Percentiles rank a stretch among this genome's conserved stretches.
phyloP scores from a whole-genome alignment of 2,888 invertebrate species.

The Agrochola lota region DNA sequence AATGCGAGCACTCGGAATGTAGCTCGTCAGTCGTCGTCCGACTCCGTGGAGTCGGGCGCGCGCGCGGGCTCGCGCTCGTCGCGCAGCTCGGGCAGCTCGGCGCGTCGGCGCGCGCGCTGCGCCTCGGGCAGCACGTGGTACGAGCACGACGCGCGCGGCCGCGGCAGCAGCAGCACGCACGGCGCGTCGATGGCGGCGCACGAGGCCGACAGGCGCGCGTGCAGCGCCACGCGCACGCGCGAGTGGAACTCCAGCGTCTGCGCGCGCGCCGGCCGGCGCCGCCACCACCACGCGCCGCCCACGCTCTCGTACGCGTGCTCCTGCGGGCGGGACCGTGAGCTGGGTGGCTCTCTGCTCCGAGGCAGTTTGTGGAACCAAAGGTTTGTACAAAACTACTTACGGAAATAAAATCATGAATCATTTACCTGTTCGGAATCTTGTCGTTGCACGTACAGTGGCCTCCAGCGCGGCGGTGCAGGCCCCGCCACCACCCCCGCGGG shows the following conservation, averaged over 20 bases:
- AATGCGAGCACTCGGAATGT: not conserved
- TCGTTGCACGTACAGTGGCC: constrained; percentile 67
- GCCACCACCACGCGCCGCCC: constrained; percentile 59
- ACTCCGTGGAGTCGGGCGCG: constrained; percentile 64
- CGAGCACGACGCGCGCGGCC: not conserved
- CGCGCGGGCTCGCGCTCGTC: constrained; percentile 76
- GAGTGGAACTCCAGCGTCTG: constrained; percentile 83
- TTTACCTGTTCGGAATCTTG: constrained; percentile 59
- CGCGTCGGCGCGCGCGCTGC: constrained; percentile 79
- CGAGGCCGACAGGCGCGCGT: constrained; percentile 92
- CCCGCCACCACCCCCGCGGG: constrained; percentile 70
- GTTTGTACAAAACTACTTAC: too few species aligned
- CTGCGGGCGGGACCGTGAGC: not conserved
- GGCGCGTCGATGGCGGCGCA: constrained; percentile 89
- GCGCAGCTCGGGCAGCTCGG: not conserved
- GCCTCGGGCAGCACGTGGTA: constrained; percentile 76
- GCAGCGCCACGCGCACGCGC: constrained; percentile 68
- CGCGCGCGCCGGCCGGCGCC: constrained; percentile 68
- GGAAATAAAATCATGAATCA: too few species aligned
- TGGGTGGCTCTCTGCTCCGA: too few species aligned
- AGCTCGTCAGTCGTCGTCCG: constrained; percentile 32
- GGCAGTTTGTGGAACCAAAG: too few species aligned
- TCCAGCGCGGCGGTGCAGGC: constrained; percentile 71
- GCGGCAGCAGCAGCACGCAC: constrained; percentile 73
- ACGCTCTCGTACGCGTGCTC: constrained; percentile 56